Base-by-base conservation (phyloP, 2,113 vertebrate species). In the Tragelaphus scriptus region DNA sequence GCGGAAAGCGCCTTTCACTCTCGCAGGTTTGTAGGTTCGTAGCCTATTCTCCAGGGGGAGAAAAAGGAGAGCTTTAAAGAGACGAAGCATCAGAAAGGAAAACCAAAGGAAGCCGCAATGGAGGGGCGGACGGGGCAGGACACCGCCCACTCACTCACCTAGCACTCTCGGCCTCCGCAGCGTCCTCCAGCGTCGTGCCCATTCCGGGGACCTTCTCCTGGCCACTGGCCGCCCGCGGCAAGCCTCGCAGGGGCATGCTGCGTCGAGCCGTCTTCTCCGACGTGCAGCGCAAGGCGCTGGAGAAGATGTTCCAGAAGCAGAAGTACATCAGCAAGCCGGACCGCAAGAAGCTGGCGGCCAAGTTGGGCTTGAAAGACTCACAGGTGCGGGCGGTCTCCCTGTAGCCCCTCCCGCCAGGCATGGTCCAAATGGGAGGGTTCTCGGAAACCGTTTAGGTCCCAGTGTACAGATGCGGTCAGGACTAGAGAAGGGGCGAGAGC, bases 251-350 rank as follows among this genome's bases (percentile, higher is more conserved):
- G 0, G 99, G 99, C 17, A 99, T 99, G 99, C 99, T 99, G 51
- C 99, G 99, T 2, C 98, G 99, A 0, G 99, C 99, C 0, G 99
- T 99, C 56, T 99, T 99, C 99, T 99, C 99, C 0, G 99, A 99
- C 10, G 99, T 99, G 75, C 99, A 99, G 98, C 99, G 99, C 91
- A 99, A 99, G 97, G 99, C 99, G 0, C 98, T 99, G 95, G 99
- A 99, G 98, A 99, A 99, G 98, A 99, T 99, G 98, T 99, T 99
- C 98, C 99, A 99, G 98, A 99, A 99, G 96, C 99, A 99, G 98
- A 99, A 99, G 97, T 99, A 99, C 98, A 99, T 99, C 99, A 99
- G 99, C 99, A 99, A 99, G 98, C 99, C 99, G 0, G 99, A 99
- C 86, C 98, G 99, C 95, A 99, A 99, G 98, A 99, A 99, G 96